Evolutionary conservation across 2,888 invertebrate species (phyloP).

Genomic region (Agonopterix heracliana): DNA sequence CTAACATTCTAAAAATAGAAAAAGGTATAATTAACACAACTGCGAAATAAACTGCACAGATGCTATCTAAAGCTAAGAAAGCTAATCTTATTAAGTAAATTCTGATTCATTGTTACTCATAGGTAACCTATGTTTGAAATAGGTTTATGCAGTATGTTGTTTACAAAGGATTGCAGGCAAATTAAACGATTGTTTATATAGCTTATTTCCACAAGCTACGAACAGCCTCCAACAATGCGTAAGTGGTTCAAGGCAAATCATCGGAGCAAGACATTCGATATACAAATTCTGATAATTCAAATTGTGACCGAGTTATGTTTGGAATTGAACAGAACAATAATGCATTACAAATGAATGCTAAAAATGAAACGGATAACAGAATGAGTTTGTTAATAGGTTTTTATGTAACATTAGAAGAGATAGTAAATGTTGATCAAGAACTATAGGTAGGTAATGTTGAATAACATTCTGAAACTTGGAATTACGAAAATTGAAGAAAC

Average conservation of each 20-base stretch:
- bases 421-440: too few species aligned
- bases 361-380: too few species aligned
- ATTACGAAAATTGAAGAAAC: too few species aligned
- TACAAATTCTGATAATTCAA: slow-evolving; percentile 18
- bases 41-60: too few species aligned
- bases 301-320: not conserved
- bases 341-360: not conserved
- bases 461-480: too few species aligned
- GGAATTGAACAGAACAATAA: not conserved
- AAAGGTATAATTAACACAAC: too few species aligned
- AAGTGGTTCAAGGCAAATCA: slow-evolving; percentile 59
- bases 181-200: not conserved
- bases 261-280: slow-evolving; percentile 38
- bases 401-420: too few species aligned
- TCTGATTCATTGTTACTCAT: slow-evolving; percentile 15
- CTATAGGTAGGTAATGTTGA: too few species aligned
- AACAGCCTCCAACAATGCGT: slow-evolving; percentile 27
- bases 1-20: too few species aligned
- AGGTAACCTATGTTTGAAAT: slow-evolving; percentile 15
- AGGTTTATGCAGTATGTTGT: slow-evolving; percentile 12
- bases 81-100: not conserved
- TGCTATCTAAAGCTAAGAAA: slow-evolving; percentile 6
- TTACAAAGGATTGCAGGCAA: slow-evolving; percentile 4
- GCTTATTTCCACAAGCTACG: not conserved
- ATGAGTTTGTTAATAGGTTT: too few species aligned